Evolutionary conservation across 2,113 vertebrate species (phyloP), one percentile per base, ranked within the genome.

Genomic region (Ranitomeya variabilis): DNA sequence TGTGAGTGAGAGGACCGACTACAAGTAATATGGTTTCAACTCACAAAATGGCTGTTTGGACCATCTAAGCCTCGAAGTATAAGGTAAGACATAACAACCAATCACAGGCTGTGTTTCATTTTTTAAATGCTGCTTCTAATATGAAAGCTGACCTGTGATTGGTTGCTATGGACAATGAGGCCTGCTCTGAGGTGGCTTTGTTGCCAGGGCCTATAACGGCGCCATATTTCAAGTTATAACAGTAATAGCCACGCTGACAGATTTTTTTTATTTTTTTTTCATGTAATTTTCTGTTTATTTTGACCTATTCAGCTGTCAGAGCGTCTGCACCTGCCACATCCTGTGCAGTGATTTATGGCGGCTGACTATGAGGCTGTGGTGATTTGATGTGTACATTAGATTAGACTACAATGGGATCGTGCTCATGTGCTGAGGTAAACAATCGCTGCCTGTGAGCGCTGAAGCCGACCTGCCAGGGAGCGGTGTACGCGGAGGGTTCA

Each of bases 261-360:
- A 31, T 31, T 31, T 31, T 31, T 31, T 1, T 11, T n/a, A n/a
- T n/a, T n/a, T 23, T n/a, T 11, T 66, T 67, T 67, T 23, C 8
- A 4, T 23, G 21, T 67, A 10, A 9, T 7, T 15, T 11, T 77
- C 9, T 11, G 37, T 19, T 19, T 54, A 9, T 9, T 2, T 4
- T 45, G 37, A 45, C 37, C 37, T 45, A 45, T 45, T 45, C 37
- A 45, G 5, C 37, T 45, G 37, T 45, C 5, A 45, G n/a, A 1
- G 66, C 10, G 45, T 14, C 74, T 19, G 31, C 74, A 54, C 73
- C 26, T 76, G 16, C 26, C 15, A 18, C 18, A 14, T 7, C 26
- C 12, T 82, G 18, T 52, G 18, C 81, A 66, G 81, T 83, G 81
- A 83, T 83, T 83, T 67, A 66, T 67, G 15, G 16, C 15, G 10